Evolutionary conservation across 2,888 invertebrate genomes (phyloP).

Genomic region (Drosophila pegasa): DNA sequence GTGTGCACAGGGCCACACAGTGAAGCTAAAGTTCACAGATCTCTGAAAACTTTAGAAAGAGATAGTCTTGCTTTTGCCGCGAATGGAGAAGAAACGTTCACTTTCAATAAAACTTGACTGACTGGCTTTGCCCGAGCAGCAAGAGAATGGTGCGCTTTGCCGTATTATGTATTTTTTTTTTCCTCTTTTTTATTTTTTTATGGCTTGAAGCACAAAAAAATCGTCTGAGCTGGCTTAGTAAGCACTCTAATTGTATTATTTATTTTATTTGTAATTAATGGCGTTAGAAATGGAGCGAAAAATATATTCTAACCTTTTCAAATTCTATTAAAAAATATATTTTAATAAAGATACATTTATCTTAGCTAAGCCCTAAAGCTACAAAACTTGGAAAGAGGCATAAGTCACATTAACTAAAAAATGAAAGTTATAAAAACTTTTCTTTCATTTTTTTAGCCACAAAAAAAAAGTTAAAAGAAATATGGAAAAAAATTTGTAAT

Average conservation of each 20-base stretch:
- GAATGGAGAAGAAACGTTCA: conserved; percentile 73
- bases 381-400: background rate
- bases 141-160: conserved; percentile 60
- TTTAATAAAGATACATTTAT: background rate
- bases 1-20: conserved; percentile 69
- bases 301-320: background rate
- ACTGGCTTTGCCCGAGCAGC: conserved; percentile 61
- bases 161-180: conserved; percentile 8
- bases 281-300: background rate
- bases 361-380: background rate
- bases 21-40: conserved; percentile 77
- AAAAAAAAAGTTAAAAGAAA: background rate
- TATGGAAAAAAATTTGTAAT: background rate
- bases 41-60: conserved; percentile 70
- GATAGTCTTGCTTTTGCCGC: conserved; percentile 74
- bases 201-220: conserved; percentile 42
- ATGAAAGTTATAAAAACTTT: conserved; percentile 6
- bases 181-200: conserved; percentile 16
- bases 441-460: conserved; percentile 4
- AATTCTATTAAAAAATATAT: background rate
- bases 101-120: conserved; percentile 77
- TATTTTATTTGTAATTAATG: background rate
- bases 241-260: conserved; percentile 15
- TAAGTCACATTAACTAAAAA: background rate
- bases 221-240: conserved; percentile 16